phyloP scores from a whole-genome alignment of 2,888 invertebrate genomes.

The Pasiphila rectangulata region DNA sequence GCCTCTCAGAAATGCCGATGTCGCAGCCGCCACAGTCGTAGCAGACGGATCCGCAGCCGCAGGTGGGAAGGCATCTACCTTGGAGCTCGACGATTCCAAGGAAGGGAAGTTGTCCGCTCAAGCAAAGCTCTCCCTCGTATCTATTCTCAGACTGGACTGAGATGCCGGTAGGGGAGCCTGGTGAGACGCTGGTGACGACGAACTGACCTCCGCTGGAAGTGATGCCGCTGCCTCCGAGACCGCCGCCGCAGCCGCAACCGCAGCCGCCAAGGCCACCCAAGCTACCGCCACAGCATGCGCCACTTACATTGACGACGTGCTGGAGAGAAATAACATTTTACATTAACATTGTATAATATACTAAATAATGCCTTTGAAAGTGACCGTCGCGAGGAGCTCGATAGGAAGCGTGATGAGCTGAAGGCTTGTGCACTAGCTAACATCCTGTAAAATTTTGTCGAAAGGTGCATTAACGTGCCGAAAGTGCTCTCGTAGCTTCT shows the following conservation, averaged over 20 bases:
- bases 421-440: no score
- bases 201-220: conserved; percentile 36
- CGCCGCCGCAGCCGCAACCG: conserved; percentile 33
- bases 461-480: no score
- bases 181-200: conserved; percentile 35
- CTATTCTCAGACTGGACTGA: conserved; percentile 44
- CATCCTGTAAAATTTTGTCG: no score
- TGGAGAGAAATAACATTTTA: background rate
- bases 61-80: conserved; percentile 44
- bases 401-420: no score
- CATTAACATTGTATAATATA: no score
- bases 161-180: conserved; percentile 37
- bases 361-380: no score
- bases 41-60: conserved; percentile 43
- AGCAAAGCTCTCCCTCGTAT: conserved; percentile 41
- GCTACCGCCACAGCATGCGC: conserved; percentile 4
- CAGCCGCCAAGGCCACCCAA: conserved; percentile 15
- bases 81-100: conserved; percentile 45
- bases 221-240: conserved; percentile 31
- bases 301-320: conserved; percentile 5
- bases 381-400: no score
- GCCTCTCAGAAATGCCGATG: conserved; percentile 34
- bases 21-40: conserved; percentile 46
- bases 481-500: no score
- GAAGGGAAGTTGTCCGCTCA: conserved; percentile 50